Evolutionary conservation across 2,888 invertebrate species (phyloP).

Genomic region (Limenitis camilla): DNA sequence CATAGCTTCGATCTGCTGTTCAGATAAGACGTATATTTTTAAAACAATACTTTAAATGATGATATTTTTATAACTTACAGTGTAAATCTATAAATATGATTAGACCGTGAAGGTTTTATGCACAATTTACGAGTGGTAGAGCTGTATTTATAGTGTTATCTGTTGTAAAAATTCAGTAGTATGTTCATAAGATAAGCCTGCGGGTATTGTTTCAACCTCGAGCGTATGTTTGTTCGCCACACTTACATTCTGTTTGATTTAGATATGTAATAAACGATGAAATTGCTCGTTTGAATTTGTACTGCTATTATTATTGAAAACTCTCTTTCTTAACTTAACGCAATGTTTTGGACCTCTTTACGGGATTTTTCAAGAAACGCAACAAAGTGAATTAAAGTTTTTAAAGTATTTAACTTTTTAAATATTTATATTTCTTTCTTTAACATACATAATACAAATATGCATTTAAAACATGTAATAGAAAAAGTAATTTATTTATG

Average conservation of each 20-base stretch:
- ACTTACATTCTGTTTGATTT: conserved; percentile 21
- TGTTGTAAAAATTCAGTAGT: conserved; percentile 33
- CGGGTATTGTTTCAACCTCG: conserved; percentile 28
- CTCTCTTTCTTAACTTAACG: too few relatives aligned
- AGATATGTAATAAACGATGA: neutral
- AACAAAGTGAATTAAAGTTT: too few relatives aligned
- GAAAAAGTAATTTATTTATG: too few relatives aligned
- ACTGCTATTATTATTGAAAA: too few relatives aligned
- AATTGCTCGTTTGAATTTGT: neutral
- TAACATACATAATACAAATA: too few relatives aligned
- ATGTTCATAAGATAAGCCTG: conserved; percentile 27
- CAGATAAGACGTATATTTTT: neutral
- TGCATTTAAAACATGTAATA: too few relatives aligned
- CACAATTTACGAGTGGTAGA: conserved; percentile 20
- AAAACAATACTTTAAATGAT: neutral
- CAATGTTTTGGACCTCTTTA: too few relatives aligned
- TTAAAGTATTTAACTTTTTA: too few relatives aligned
- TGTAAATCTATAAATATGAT: conserved; percentile 14
- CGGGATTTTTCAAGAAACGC: too few relatives aligned
- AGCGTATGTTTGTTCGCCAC: conserved; percentile 29
- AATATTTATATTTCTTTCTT: too few relatives aligned
- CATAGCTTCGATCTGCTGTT: neutral
- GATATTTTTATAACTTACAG: conserved; percentile 5
- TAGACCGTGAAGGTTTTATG: conserved; percentile 19
- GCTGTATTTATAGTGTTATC: conserved; percentile 30